Base-by-base conservation (phyloP, 2,888 invertebrate genomes). In the Orthosia gracilis region DNA sequence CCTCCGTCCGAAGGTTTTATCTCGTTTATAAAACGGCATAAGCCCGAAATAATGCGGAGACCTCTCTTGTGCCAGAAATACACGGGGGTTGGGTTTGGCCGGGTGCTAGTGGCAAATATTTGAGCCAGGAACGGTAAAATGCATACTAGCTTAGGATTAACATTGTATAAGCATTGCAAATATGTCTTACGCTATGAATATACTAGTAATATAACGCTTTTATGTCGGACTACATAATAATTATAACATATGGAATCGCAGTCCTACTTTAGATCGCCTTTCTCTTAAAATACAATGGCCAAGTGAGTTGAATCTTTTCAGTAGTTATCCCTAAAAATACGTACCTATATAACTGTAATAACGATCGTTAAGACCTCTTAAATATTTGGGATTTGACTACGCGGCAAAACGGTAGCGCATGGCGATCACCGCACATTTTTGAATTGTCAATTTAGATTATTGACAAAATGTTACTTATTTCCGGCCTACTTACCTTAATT, bases 1-100 rank as follows among this genome's bases (percentile, higher is more conserved):
- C 72, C 73, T 72, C 50, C 72, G 78, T 78, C 76, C 79, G 71
- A 85, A 81, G 81, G 87, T 55, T 86, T 81, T 81, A 87, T 85
- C 87, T 85, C 87, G 81, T 89, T 87, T 87, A 85, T 87, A 84
- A 89, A 88, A 83, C 69, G 82, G 80, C 77, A 85, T 87, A 85
- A 86, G 81, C 83, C 85, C 87, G 78, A 88, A 87, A 89, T 89
- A 89, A 89, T 87, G 84, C 81, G 76, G 62, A 72, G 76, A 83
- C 78, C 78, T 85, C 76, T 77, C 58, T 69, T 59, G 52, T 26
- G 59, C 65, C 61, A 71, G 57, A 81, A 85, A 87, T 70, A 80
- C 80, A 79, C 69, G 63, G 69, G 5, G 13, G 11, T 15, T 65
- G n/a, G 15, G 17, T 68, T 61, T 40, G 58, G 0, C 54, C 59